A percentile compares a stretch with the other conserved stretches of the same genome.
phyloP scores from a whole-genome alignment of 2,888 invertebrate species.

The Beris morrisii region DNA sequence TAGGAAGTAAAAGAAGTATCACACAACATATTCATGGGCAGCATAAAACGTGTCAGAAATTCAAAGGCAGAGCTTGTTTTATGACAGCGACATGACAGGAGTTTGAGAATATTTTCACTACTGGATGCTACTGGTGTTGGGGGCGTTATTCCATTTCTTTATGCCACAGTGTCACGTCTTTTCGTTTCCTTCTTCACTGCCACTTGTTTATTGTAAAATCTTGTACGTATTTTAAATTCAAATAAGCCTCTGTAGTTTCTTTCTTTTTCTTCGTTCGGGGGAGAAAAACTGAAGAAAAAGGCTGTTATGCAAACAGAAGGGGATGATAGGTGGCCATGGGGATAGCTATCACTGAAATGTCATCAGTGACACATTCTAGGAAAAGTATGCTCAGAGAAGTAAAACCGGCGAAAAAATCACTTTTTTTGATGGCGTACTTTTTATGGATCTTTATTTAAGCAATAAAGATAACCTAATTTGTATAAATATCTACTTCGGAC shows the following conservation, averaged over 20 bases:
- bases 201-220: slow-evolving; percentile 23
- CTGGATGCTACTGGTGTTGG: neutral
- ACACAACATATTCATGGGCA: slow-evolving; percentile 38
- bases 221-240: slow-evolving; percentile 31
- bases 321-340: too few species aligned
- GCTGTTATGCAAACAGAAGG: too few species aligned
- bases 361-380: too few species aligned
- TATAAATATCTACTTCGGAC: too few species aligned
- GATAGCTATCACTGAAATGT: too few species aligned
- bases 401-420: too few species aligned
- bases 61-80: slow-evolving; percentile 38
- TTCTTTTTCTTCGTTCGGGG: too few species aligned
- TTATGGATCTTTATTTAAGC: too few species aligned
- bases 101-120: slow-evolving; percentile 23
- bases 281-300: too few species aligned
- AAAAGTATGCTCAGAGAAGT: too few species aligned
- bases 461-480: too few species aligned
- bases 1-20: slow-evolving; percentile 10
- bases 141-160: slow-evolving; percentile 16
- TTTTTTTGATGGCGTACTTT: too few species aligned
- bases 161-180: slow-evolving; percentile 26
- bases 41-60: slow-evolving; percentile 38
- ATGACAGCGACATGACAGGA: slow-evolving; percentile 38
- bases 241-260: slow-evolving; percentile 17
- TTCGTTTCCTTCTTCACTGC: slow-evolving; percentile 25